phyloP scores from a whole-genome alignment of 2,113 vertebrate genomes.

The Paramormyrops kingsleyae region DNA sequence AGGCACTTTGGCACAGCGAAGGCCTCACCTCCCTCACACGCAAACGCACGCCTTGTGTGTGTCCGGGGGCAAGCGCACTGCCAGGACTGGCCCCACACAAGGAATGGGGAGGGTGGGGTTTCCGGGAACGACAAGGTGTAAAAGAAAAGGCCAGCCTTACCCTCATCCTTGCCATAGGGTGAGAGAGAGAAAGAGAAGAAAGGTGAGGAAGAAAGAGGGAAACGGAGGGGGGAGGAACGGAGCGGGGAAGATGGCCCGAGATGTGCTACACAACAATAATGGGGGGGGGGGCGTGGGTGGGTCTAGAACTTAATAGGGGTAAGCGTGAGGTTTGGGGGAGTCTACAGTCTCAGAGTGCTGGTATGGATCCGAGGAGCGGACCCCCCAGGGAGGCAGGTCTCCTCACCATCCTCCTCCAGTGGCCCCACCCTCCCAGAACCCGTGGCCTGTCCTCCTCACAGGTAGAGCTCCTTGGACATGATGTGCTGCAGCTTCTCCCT shows the following conservation, averaged over 20 bases:
- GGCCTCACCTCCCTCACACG: slow-evolving; percentile 6
- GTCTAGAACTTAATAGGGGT: neutral
- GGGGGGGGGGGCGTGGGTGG: neutral
- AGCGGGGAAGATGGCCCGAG: neutral
- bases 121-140: slow-evolving; percentile 11
- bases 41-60: slow-evolving; percentile 21
- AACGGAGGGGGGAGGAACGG: neutral
- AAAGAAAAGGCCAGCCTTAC: slow-evolving; percentile 39
- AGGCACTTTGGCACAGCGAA: slow-evolving; percentile 34
- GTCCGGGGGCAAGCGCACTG: neutral
- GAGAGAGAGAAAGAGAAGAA: neutral
- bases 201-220: neutral
- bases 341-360: slow-evolving; percentile 15
- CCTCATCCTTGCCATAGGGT: slow-evolving; percentile 25
- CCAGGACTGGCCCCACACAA: slow-evolving; percentile 23
- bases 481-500: slow-evolving; percentile 82
- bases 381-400: slow-evolving; percentile 15
- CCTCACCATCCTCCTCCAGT: slow-evolving; percentile 22
- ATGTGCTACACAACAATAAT: neutral
- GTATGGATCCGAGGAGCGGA: slow-evolving; percentile 21
- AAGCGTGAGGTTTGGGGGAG: neutral
- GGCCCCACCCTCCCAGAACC: neutral
- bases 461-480: slow-evolving; percentile 71
- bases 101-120: slow-evolving; percentile 22
- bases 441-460: slow-evolving; percentile 49